These are phyloP conservation scores for Tychaedon coryphoeus DNA, from an alignment of 2,113 vertebrate species.

Conservation along the genomic window DNA sequence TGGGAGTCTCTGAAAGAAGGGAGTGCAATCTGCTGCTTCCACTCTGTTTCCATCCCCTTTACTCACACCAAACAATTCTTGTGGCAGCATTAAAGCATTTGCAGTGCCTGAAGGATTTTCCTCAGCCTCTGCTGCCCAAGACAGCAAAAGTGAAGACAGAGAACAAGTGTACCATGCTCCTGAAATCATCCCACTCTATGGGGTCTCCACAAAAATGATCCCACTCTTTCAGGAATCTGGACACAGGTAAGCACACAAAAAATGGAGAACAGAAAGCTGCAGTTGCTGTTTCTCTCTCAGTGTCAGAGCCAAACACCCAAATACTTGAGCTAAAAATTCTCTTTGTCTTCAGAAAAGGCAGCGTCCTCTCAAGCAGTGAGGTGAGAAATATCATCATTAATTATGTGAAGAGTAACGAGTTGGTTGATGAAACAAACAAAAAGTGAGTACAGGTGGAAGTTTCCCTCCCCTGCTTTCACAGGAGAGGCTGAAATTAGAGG, in stretches of 20 bases:
- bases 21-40: background rate
- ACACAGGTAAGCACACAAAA: slow-evolving; percentile 78
- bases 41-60: background rate
- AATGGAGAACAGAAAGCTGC: background rate
- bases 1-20: background rate
- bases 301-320: background rate
- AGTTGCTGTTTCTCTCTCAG: background rate
- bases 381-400: slow-evolving; percentile 83
- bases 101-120: slow-evolving; percentile 71
- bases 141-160: slow-evolving; percentile 62
- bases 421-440: slow-evolving; percentile 88
- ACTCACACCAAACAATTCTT: background rate
- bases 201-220: slow-evolving; percentile 82
- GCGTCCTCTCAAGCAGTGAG: slow-evolving; percentile 80
- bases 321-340: background rate
- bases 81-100: slow-evolving; percentile 85
- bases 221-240: slow-evolving; percentile 88
- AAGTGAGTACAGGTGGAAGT: slow-evolving; percentile 77
- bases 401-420: slow-evolving; percentile 87
- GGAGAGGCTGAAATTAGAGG: background rate
- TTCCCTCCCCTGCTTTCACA: background rate
- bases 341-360: slow-evolving; percentile 82
- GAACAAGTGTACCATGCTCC: slow-evolving; percentile 83
- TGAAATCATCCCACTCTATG: slow-evolving; percentile 87
- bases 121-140: slow-evolving; percentile 43